Conservation (phyloP, 2,113 vertebrate species). For the Neolamprologus caudopunctatus region DNA sequence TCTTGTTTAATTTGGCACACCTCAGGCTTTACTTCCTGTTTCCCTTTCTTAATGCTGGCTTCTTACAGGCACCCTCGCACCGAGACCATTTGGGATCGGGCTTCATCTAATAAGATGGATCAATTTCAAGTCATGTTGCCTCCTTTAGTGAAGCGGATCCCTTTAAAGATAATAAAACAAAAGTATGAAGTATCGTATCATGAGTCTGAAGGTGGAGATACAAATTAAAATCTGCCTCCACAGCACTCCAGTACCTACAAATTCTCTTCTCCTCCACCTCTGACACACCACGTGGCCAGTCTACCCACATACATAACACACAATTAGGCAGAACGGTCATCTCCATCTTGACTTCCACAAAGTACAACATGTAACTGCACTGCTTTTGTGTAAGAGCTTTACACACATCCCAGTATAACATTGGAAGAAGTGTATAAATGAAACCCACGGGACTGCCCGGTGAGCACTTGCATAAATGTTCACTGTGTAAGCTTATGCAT, state of each 20-base stretch:
- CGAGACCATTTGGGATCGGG: background rate
- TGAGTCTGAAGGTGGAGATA: background rate
- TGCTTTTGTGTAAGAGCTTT: background rate
- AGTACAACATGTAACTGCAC: background rate
- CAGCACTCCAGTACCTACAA: background rate
- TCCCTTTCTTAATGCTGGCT: background rate
- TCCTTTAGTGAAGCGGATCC: background rate
- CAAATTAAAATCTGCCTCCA: background rate
- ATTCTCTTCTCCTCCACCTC: background rate
- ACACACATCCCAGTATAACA: background rate
- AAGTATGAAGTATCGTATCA: background rate
- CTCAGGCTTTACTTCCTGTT: background rate
- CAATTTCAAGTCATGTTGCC: background rate
- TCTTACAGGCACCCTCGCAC: background rate
- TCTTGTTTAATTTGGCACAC: background rate
- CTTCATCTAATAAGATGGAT: background rate
- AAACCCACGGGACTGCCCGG: accelerated
- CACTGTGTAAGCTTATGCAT: background rate
- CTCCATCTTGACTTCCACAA: background rate
- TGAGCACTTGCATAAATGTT: background rate
- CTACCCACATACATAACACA: background rate
- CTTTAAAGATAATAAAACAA: background rate
- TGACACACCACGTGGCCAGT: background rate
- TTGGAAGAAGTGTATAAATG: background rate
- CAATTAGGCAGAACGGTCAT: background rate